phyloP scores from a whole-genome alignment of 92 coral and sea anemone species.

The Epizoanthus illoricatus region DNA sequence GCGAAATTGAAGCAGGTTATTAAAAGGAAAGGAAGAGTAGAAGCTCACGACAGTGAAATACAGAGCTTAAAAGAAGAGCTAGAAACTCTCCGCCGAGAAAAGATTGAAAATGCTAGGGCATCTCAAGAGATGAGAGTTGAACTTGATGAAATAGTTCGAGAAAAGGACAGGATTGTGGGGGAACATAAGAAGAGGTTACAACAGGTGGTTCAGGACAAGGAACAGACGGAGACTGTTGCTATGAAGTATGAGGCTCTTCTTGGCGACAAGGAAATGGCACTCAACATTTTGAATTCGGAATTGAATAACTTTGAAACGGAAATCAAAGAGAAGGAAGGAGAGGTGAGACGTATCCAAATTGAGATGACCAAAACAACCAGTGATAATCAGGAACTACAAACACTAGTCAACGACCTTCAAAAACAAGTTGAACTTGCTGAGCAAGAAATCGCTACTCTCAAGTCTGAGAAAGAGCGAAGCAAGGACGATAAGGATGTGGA shows the following conservation, averaged over 20 bases:
- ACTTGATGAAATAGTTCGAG: conserved; percentile 65
- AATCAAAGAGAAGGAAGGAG: conserved; percentile 36
- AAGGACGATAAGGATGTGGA: conserved; percentile 33
- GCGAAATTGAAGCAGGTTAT: conserved; percentile 61
- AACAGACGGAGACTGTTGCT: conserved; percentile 45
- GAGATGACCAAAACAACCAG: conserved; percentile 25
- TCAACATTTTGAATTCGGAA: conserved; percentile 55
- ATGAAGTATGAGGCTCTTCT: conserved; percentile 59
- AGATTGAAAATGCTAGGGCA: conserved; percentile 52
- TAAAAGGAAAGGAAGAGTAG: conserved; percentile 60
- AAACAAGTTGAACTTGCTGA: conserved; percentile 24
- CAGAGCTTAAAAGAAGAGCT: conserved; percentile 55
- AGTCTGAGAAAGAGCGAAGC: conserved; percentile 22
- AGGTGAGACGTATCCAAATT: conserved; percentile 23
- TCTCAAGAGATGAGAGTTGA: conserved; percentile 71
- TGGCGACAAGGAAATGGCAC: conserved; percentile 63
- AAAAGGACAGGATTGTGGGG: conserved; percentile 60
- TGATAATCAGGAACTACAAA: conserved; percentile 42
- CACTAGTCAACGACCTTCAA: conserved; percentile 25
- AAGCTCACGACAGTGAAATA: conserved; percentile 48
- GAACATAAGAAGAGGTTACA: conserved; percentile 54
- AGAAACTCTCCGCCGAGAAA: conserved; percentile 70
- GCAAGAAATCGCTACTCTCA: conserved; percentile 45
- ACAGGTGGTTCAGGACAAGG: conserved; percentile 57
- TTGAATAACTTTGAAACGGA: conserved; percentile 47